Conservation (phyloP, 2,888 invertebrate genomes). For the Sminthurinus aureus region DNA sequence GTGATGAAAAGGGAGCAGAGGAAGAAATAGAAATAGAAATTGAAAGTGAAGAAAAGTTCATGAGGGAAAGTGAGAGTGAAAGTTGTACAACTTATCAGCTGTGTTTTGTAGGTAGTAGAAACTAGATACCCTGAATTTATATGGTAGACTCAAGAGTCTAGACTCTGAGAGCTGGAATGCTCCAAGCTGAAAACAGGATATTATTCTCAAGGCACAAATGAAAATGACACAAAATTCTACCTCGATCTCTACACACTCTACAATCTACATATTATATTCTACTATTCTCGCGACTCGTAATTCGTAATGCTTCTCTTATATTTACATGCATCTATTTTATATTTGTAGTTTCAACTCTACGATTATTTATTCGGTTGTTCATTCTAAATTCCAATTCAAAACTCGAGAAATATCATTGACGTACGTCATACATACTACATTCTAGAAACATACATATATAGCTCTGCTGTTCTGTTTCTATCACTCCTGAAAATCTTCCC, state of each 20-base stretch:
- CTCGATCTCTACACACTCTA: background rate
- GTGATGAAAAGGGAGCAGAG: background rate
- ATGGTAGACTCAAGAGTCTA: background rate
- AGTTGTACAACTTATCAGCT: background rate
- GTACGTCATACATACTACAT: background rate
- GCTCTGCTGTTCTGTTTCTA: too few species aligned
- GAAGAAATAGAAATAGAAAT: background rate
- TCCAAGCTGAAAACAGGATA: constrained; percentile 8
- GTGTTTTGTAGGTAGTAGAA: background rate
- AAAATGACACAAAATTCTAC: constrained; percentile 5
- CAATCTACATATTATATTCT: background rate
- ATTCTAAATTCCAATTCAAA: too few species aligned
- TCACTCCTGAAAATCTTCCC: background rate
- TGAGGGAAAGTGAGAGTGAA: background rate
- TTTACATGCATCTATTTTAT: too few species aligned
- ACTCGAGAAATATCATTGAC: too few species aligned
- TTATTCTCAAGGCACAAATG: constrained; percentile 15
- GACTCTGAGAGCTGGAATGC: background rate
- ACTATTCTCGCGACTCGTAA: too few species aligned
- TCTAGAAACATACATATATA: too few species aligned
- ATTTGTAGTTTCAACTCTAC: too few species aligned
- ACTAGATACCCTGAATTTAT: background rate
- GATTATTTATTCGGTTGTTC: too few species aligned
- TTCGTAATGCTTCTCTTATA: too few species aligned
- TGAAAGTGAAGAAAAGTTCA: constrained; percentile 8